A percentile compares a stretch with the other conserved stretches of the same genome.
phyloP scores from a whole-genome alignment of 2,888 invertebrate species.

The Eutolmus rufibarbis region DNA sequence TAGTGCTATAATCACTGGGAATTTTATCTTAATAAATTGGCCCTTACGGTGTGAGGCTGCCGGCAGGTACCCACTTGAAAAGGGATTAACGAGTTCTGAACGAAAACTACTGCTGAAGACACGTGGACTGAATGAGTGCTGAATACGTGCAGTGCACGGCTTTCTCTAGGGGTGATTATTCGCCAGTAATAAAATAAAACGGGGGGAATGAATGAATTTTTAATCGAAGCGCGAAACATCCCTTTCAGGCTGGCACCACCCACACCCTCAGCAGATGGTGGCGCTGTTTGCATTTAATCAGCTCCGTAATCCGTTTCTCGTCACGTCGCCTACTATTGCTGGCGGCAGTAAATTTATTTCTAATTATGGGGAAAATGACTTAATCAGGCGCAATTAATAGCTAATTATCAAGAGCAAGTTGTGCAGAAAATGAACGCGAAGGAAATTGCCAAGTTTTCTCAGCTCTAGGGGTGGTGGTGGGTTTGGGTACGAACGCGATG shows the following conservation, averaged over 20 bases:
- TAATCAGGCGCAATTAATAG: constrained; percentile 13
- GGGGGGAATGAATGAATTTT: not conserved
- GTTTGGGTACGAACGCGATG: not conserved
- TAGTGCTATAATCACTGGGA: not conserved
- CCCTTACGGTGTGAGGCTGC: not conserved
- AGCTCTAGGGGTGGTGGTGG: not conserved
- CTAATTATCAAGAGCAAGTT: constrained; percentile 23
- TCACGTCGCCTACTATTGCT: not conserved
- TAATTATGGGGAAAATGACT: constrained; percentile 1
- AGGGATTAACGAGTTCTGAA: not conserved
- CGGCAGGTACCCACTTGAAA: not conserved
- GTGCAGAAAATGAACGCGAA: constrained; percentile 24
- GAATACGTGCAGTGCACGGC: not conserved
- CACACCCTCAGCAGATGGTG: not conserved
- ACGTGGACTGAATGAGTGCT: not conserved
- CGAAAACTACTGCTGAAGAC: not conserved
- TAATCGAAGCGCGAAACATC: not conserved
- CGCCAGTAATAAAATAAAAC: not conserved
- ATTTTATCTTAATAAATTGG: not conserved
- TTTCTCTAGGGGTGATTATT: not conserved
- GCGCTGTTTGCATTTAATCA: not conserved
- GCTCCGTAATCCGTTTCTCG: not conserved
- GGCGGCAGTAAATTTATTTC: not conserved
- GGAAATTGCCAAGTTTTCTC: not conserved
- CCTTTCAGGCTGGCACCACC: not conserved